Evolutionary conservation across 1,140 invertebrate genomes (phyloP).

Genomic region (Stenopsyche tienmushanensis): DNA sequence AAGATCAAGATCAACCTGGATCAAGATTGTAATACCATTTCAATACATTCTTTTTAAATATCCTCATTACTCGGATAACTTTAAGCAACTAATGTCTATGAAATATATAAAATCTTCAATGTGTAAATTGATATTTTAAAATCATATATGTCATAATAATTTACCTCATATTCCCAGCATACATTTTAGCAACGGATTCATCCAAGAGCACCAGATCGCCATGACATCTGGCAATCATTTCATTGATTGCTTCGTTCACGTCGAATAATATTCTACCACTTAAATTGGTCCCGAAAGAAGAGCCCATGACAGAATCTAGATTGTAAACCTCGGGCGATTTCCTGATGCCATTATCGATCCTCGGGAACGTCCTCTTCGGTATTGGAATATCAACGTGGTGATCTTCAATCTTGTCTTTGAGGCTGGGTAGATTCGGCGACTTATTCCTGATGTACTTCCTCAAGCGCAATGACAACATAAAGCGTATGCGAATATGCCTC

Average conservation of each 20-base stretch:
- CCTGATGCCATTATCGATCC: constrained; percentile 28
- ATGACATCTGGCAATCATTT: constrained; percentile 51
- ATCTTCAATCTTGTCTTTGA: constrained; percentile 11
- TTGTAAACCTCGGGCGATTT: constrained; percentile 40
- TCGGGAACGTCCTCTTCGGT: constrained; percentile 34
- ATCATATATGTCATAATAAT: too few relatives aligned
- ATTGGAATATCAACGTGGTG: constrained; percentile 25
- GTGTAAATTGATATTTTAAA: too few relatives aligned
- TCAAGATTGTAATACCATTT: too few relatives aligned
- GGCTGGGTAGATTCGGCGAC: constrained; percentile 39
- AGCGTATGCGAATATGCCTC: constrained; percentile 52
- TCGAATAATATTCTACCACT: constrained; percentile 50
- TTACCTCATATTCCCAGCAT: constrained; percentile 37
- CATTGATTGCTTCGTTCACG: constrained; percentile 53
- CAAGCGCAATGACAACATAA: constrained; percentile 55
- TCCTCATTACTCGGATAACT: too few relatives aligned
- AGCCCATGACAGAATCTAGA: background rate
- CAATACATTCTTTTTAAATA: too few relatives aligned
- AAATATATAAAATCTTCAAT: too few relatives aligned
- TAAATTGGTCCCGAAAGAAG: constrained; percentile 46
- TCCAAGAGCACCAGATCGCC: constrained; percentile 21
- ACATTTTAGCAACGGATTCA: background rate
- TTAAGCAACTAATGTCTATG: too few relatives aligned
- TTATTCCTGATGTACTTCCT: constrained; percentile 51
- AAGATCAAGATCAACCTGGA: too few relatives aligned